These are phyloP conservation scores for Cyprinodon variegatus DNA, from an alignment of 2,113 vertebrate genomes.

Conservation along the genomic window DNA sequence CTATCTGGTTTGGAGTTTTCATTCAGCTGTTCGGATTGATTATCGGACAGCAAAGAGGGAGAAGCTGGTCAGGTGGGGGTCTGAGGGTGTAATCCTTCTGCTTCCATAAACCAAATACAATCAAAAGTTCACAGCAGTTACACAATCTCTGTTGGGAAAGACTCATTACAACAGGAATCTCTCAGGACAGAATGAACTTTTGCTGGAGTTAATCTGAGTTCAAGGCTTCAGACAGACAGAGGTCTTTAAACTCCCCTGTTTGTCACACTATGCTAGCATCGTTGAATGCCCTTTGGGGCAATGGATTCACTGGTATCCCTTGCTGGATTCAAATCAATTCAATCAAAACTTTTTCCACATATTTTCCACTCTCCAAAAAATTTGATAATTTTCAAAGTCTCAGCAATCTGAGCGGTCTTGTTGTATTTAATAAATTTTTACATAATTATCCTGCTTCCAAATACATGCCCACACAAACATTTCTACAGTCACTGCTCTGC, in stretches of 20 bases:
- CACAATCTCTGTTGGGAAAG: conserved; percentile 66
- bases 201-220: conserved; percentile 71
- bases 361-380: too few species aligned
- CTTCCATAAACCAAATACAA: conserved; percentile 57
- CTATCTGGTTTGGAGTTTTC: conserved; percentile 40
- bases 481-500: too few species aligned
- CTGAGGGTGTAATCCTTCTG: conserved; percentile 65
- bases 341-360: too few species aligned
- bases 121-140: conserved; percentile 66
- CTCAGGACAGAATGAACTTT: conserved; percentile 70
- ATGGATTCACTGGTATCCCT: background rate
- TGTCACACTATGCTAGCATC: conserved; percentile 30
- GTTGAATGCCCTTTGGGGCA: background rate
- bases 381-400: too few species aligned
- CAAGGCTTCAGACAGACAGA: conserved; percentile 62
- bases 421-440: too few species aligned
- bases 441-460: too few species aligned
- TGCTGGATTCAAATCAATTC: background rate
- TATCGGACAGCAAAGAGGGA: conserved; percentile 38
- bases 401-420: too few species aligned
- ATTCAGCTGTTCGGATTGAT: conserved; percentile 41
- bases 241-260: conserved; percentile 40
- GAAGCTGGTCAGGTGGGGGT: conserved; percentile 59
- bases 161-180: conserved; percentile 54
- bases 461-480: too few species aligned